Evolutionary conservation across 2,113 vertebrate genomes (phyloP).

Genomic region (Nematolebias whitei): DNA sequence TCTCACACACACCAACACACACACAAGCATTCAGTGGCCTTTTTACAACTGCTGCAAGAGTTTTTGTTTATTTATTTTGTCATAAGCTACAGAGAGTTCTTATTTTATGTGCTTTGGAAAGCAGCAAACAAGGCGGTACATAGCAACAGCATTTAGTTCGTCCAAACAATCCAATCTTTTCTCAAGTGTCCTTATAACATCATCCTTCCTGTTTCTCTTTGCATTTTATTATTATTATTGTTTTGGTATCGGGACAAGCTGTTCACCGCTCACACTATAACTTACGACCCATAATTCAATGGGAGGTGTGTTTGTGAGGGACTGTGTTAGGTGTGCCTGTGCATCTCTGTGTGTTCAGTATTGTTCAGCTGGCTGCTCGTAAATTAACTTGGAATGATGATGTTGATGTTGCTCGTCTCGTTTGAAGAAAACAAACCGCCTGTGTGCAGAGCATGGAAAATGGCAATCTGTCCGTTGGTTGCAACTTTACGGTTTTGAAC

Average conservation of each 20-base stretch:
- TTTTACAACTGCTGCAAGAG: constrained; percentile 76
- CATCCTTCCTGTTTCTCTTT: constrained; percentile 45
- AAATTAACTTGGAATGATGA: constrained; percentile 52
- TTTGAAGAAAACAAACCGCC: constrained; percentile 33
- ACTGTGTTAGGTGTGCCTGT: constrained; percentile 31
- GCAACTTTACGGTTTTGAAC: constrained; percentile 22
- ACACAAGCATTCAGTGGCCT: constrained; percentile 74
- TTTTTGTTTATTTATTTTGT: constrained; percentile 71
- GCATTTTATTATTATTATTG: constrained; percentile 13
- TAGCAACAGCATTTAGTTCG: constrained; percentile 65
- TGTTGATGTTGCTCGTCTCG: constrained; percentile 47
- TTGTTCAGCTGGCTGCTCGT: constrained; percentile 42
- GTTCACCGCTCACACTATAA: constrained; percentile 26
- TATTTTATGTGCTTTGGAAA: constrained; percentile 61
- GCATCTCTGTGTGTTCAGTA: constrained; percentile 33
- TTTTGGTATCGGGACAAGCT: constrained; percentile 48
- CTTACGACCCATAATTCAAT: constrained; percentile 34
- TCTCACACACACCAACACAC: constrained; percentile 31
- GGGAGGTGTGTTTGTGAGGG: constrained; percentile 36
- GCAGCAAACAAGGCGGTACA: constrained; percentile 71
- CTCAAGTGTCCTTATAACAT: constrained; percentile 83
- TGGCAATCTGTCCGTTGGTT: constrained; percentile 65
- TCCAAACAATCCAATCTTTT: constrained; percentile 77
- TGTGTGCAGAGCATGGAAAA: constrained; percentile 61
- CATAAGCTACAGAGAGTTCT: constrained; percentile 55